Evolutionary conservation across 2,797 vertebrate genomes (phyloP).

Genomic region (Acipenser ruthenus): DNA sequence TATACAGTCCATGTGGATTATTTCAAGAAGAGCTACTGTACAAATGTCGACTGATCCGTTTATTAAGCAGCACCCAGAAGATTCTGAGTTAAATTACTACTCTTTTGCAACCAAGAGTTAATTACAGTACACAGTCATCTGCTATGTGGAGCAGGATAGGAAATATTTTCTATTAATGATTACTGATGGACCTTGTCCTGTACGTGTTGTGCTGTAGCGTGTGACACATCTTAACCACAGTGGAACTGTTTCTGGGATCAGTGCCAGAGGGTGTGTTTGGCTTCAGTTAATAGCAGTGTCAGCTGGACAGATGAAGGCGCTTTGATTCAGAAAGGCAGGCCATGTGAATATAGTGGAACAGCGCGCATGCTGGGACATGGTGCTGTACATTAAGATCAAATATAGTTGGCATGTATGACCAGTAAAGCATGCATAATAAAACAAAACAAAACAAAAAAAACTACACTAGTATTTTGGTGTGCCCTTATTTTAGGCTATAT

Average conservation of each 20-base stretch:
- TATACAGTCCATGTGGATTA: too few species aligned
- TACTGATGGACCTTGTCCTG: constrained; percentile 26
- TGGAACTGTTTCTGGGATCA: constrained; percentile 22
- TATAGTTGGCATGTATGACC: not conserved
- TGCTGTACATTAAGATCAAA: not conserved
- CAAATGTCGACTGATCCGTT: too few species aligned
- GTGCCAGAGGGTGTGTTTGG: constrained; percentile 26
- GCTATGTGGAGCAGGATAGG: constrained; percentile 10
- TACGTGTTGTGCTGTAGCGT: constrained; percentile 21
- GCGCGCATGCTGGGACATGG: not conserved
- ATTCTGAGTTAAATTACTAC: too few species aligned
- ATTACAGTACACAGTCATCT: not conserved
- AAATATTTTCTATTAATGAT: constrained; percentile 23
- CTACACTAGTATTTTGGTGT: too few species aligned
- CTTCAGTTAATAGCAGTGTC: constrained; percentile 28
- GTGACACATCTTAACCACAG: constrained; percentile 19
- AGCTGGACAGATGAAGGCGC: constrained; percentile 22
- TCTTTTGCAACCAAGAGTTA: not conserved
- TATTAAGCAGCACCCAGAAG: too few species aligned
- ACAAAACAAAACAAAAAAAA: too few species aligned
- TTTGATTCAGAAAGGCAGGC: constrained; percentile 16
- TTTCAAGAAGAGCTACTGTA: too few species aligned
- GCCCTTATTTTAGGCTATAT: too few species aligned
- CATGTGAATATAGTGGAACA: not conserved
- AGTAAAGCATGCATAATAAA: not conserved